Evolutionary conservation across 2,888 invertebrate genomes (phyloP).

Genomic region (Cosmia pyralina): DNA sequence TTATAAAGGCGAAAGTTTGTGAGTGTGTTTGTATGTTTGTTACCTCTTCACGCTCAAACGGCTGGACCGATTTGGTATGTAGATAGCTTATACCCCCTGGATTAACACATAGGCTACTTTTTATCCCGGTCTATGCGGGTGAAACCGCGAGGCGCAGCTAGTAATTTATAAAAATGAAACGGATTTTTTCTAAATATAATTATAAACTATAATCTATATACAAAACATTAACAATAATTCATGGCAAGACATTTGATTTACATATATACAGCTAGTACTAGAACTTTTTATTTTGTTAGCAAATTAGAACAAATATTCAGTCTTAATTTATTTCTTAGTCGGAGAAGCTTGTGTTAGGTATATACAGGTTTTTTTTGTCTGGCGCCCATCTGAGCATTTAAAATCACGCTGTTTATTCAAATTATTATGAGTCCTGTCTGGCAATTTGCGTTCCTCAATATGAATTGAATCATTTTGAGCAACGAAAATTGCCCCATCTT

Average conservation of each 20-base stretch:
- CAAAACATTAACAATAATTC: slow-evolving; percentile 69
- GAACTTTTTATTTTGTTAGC: slow-evolving; percentile 40
- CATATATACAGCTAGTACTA: slow-evolving; percentile 39
- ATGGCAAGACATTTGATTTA: slow-evolving; percentile 63
- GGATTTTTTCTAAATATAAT: slow-evolving; percentile 63
- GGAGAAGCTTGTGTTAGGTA: slow-evolving; percentile 2
- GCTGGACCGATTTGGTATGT: too few species aligned
- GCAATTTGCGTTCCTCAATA: background rate
- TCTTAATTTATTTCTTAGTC: slow-evolving; percentile 64
- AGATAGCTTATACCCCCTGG: too few species aligned
- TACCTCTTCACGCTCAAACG: too few species aligned
- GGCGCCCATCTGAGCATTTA: background rate
- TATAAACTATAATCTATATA: slow-evolving; percentile 72
- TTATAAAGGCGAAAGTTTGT: too few species aligned
- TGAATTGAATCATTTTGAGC: background rate
- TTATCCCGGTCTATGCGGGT: too few species aligned
- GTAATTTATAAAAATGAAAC: slow-evolving; percentile 49
- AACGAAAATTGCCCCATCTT: background rate
- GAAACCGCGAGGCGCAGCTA: too few species aligned
- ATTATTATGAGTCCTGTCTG: background rate
- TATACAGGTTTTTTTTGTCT: slow-evolving; percentile 7
- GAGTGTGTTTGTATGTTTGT: too few species aligned
- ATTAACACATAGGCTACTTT: too few species aligned
- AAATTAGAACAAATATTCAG: slow-evolving; percentile 61
- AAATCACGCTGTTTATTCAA: background rate